phyloP scores from a whole-genome alignment of 2,888 invertebrate species.

The Hetaerina titia region DNA sequence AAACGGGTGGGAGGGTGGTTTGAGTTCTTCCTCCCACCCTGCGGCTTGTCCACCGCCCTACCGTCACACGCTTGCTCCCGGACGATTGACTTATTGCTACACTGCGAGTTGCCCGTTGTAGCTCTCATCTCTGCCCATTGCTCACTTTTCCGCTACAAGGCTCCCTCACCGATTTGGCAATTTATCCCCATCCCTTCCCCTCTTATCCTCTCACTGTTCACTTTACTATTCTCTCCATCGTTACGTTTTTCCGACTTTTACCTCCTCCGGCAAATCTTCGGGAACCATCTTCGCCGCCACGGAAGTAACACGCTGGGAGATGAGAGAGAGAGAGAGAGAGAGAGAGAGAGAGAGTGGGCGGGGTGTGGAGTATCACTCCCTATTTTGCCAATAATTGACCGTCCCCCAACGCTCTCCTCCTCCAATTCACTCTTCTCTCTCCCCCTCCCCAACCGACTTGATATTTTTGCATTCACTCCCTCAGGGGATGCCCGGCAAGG shows the following conservation, averaged over 20 bases:
- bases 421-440: neutral
- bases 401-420: neutral
- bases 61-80: neutral
- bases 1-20: neutral
- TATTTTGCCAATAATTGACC: slow-evolving; percentile 45
- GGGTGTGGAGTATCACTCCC: neutral
- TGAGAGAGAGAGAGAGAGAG: neutral
- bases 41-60: neutral
- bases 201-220: neutral
- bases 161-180: slow-evolving; percentile 51
- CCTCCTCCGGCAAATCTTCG: slow-evolving; percentile 55
- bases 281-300: slow-evolving; percentile 26
- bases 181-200: slow-evolving; percentile 26
- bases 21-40: neutral
- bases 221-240: neutral
- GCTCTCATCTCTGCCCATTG: slow-evolving; percentile 33
- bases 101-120: neutral
- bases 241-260: slow-evolving; percentile 16
- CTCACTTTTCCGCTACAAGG: slow-evolving; percentile 39
- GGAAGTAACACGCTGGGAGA: neutral
- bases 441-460: neutral
- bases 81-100: slow-evolving; percentile 31
- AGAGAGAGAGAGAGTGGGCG: neutral
- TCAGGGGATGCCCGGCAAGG: neutral
- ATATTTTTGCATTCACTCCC: slow-evolving; percentile 49